These are phyloP conservation scores for Eristalis arbustorum DNA, from an alignment of 2,888 invertebrate genomes.

Conservation along the genomic window DNA sequence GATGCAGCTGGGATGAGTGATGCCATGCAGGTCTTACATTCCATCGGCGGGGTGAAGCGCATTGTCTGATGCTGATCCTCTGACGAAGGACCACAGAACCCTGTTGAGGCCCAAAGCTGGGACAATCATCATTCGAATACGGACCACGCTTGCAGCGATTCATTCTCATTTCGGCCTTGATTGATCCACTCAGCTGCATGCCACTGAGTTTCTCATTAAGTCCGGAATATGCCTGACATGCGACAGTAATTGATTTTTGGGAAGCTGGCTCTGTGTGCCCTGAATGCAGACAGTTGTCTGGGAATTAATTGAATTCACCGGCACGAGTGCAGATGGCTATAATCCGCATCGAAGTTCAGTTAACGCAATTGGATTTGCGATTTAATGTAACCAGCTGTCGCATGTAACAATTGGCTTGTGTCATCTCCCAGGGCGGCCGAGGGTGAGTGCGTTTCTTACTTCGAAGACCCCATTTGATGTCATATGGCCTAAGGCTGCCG, in stretches of 20 bases:
- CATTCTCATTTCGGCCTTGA: background rate
- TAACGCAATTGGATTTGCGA: background rate
- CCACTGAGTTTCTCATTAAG: background rate
- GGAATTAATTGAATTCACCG: background rate
- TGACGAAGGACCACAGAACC: no score
- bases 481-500: background rate
- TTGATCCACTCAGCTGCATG: background rate
- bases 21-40: no score
- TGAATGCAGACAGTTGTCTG: background rate
- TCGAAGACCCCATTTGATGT: background rate
- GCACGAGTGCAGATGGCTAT: background rate
- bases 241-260: background rate
- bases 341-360: background rate
- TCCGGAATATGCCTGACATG: background rate
- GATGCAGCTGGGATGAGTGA: background rate
- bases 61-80: no score
- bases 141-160: background rate
- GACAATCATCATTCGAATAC: background rate
- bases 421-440: background rate
- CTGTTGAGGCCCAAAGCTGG: background rate
- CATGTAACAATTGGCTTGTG: background rate
- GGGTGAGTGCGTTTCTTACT: background rate
- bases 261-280: background rate
- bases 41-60: no score
- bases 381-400: background rate